phyloP scores from a whole-genome alignment of 2,888 invertebrate genomes.

The Germaria angustata region DNA sequence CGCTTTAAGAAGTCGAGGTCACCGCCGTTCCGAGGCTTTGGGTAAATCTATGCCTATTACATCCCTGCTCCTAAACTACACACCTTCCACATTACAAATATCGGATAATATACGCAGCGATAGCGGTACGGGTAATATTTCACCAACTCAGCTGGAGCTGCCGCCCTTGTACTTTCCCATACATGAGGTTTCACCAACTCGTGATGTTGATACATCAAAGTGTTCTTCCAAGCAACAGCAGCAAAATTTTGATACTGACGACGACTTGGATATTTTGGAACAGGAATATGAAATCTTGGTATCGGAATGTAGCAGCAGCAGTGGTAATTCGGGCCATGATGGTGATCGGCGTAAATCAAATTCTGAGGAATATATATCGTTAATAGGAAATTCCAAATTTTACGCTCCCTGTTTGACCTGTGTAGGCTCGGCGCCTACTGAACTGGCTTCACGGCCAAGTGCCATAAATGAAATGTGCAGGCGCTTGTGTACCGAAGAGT shows the following conservation, averaged over 20 bases:
- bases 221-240: neutral
- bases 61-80: constrained; percentile 75
- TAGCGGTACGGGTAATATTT: constrained; percentile 64
- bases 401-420: constrained; percentile 74
- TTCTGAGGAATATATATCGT: constrained; percentile 54
- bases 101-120: constrained; percentile 66
- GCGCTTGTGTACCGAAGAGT: constrained; percentile 75
- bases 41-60: constrained; percentile 79
- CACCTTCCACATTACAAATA: constrained; percentile 66
- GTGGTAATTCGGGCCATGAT: constrained; percentile 55
- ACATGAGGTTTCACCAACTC: constrained; percentile 4
- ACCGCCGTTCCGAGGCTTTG: constrained; percentile 76
- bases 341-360: constrained; percentile 49
- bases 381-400: constrained; percentile 67
- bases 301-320: constrained; percentile 68
- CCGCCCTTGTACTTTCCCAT: constrained; percentile 74
- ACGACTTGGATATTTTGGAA: constrained; percentile 64
- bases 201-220: neutral
- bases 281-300: constrained; percentile 68
- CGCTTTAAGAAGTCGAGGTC: constrained; percentile 70
- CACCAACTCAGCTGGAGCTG: constrained; percentile 71
- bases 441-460: constrained; percentile 63
- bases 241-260: constrained; percentile 46
- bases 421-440: constrained; percentile 65
- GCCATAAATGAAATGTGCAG: constrained; percentile 76